Evolutionary conservation across 1,140 invertebrate genomes (phyloP), one percentile per base, ranked within the genome.

Genomic region (Contarinia nasturtii): DNA sequence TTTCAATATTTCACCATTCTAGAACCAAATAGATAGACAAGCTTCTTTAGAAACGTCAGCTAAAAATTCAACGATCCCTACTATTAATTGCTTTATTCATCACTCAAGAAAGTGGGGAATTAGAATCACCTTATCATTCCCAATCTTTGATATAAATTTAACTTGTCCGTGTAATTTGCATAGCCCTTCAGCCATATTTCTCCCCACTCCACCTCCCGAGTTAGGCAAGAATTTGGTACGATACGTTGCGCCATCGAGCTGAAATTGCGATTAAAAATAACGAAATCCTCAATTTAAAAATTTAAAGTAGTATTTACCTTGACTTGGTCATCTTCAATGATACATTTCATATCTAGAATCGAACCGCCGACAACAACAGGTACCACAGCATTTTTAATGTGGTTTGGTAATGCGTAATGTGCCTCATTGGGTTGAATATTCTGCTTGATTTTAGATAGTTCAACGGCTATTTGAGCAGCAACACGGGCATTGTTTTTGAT

Each of bases 401-500:
- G 15, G n/a, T 33, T 17, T 42, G 40, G 38, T 49, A 42, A 36
- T 36, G 8, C 34, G 34, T 36, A n/a, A n/a, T 36, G 10, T 15
- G 15, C 12, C 14, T 4, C 15, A 14, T 14, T 38, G 3, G 36
- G 3, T 38, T 38, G 5, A 38, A 5, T 14, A 38, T 5, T n/a
- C 2, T 14, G 12, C 17, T 19, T 20, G 22, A 38, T 12, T 21
- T 36, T 44, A 33, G 15, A 17, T 49, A 80, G 71, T 57, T 76
- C 71, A 5, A 79, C 61, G 8, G 90, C 86, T 55, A 97, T 87
- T 64, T 83, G 65, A 45, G 84, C 79, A 15, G 84, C 92, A 45
- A 91, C 72, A 51, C 61, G 67, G 2, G 88, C 91, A 68, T 97
- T 97, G 65, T 96, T 91, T 68, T 88, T 79, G 54, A 98, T 80